Evolutionary conservation across 2,888 invertebrate species (phyloP), one percentile per base, ranked within the genome.

Genomic region (Pharmacophagus antenor): DNA sequence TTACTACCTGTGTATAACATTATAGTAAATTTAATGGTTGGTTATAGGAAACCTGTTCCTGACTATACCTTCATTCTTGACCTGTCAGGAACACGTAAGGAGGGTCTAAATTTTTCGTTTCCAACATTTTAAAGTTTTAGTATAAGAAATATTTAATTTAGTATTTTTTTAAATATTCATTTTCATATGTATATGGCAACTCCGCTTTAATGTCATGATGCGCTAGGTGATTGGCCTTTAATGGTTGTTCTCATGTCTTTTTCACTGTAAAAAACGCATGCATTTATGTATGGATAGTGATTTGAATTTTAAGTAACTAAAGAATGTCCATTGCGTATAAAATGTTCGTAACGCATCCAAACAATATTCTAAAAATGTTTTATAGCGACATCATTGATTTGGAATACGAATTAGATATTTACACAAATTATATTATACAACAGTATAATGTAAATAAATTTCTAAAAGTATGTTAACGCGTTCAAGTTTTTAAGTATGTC

Each of bases 321-420:
- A 21, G 17, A 31, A 31, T 50, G 23, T 31, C 22, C 31, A 55
- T 60, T 55, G 59, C 37, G 37, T 55, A 55, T 46, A 15, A 50
- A 52, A 44, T 23, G 25, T 49, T 25, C 25, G 18, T 12, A 56
- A 46, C 51, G 37, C 44, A 48, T 42, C 47, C 25, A 27, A 56
- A 61, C 46, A 51, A 51, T 37, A 49, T 49, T 44, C 37, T 51
- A 42, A 47, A 62, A 51, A 59, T 57, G 21, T 61, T 56, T 61
- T 46, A 63, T 62, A 50, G 59, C 58, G 56, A 63, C 62, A 59
- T 63, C 48, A 59, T 55, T 17, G 47, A 60, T 57, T 54, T 61
- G 46, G 65, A 64, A 65, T 67, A 64, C 48, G 65, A 66, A 69
- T 67, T 60, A 50, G 42, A 31, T 57, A 58, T 61, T 66, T 67